phyloP scores from a whole-genome alignment of 2,797 vertebrate genomes.

The Schizopygopsis malacanthus region DNA sequence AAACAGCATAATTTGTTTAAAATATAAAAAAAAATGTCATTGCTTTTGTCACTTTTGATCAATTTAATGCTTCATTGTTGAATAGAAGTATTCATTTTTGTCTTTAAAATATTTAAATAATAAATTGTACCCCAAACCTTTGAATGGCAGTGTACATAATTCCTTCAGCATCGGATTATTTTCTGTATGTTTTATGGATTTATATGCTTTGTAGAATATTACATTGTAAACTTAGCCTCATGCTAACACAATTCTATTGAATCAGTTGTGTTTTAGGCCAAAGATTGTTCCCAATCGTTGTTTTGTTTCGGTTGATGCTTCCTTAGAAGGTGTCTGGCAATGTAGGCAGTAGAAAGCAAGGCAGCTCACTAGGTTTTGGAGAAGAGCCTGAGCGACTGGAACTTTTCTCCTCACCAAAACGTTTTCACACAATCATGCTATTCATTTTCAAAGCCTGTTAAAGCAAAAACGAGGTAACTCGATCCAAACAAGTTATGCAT shows the following conservation, averaged over 20 bases:
- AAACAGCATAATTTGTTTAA: not conserved
- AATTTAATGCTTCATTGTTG: not conserved
- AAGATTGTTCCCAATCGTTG: not conserved
- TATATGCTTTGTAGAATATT: not conserved
- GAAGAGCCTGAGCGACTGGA: not conserved
- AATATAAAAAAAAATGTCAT: not conserved
- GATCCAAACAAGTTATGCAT: slow-evolving; percentile 54
- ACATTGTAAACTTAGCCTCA: not conserved
- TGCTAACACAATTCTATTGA: not conserved
- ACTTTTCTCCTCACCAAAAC: slow-evolving; percentile 13
- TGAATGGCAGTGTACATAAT: not conserved
- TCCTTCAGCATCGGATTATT: not conserved
- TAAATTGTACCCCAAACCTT: not conserved
- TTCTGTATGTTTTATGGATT: not conserved
- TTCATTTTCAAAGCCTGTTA: slow-evolving; percentile 59
- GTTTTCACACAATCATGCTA: slow-evolving; percentile 61
- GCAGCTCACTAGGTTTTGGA: slow-evolving; percentile 22
- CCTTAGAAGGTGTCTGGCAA: not conserved
- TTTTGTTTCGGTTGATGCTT: not conserved
- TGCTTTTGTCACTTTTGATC: not conserved
- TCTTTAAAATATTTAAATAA: not conserved
- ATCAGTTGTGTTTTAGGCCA: not conserved
- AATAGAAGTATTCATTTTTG: not conserved
- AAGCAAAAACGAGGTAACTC: slow-evolving; percentile 52
- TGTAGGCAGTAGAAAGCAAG: slow-evolving; percentile 1